These are phyloP conservation scores for Panagrolaimus sp. DNA, from an alignment of 1,140 invertebrate genomes.

Conservation along the genomic window DNA sequence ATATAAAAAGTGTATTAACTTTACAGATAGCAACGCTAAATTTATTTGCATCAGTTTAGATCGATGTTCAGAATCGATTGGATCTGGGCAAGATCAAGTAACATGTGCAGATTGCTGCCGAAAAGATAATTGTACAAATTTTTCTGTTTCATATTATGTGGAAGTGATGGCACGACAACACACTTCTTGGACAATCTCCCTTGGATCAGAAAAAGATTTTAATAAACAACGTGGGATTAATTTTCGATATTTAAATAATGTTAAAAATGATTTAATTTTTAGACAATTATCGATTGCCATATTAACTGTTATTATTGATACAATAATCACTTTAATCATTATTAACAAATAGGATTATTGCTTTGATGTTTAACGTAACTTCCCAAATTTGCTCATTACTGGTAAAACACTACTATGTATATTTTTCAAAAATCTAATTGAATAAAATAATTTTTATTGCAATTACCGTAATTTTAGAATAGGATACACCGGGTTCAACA, in stretches of 20 bases:
- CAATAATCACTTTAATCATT: too few species aligned
- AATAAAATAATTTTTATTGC: too few species aligned
- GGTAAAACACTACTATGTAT: too few species aligned
- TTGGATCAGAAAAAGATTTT: constrained; percentile 9
- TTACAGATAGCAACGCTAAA: constrained; percentile 21
- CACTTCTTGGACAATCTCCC: constrained; percentile 11
- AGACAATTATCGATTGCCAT: constrained; percentile 22
- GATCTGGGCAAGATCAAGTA: constrained; percentile 21
- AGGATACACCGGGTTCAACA: too few species aligned
- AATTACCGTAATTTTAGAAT: too few species aligned
- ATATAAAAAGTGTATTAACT: neutral
- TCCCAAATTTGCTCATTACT: too few species aligned
- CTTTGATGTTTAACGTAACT: too few species aligned
- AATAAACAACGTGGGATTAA: constrained; percentile 10
- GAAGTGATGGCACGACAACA: constrained; percentile 14
- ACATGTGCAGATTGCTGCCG: neutral
- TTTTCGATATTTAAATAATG: too few species aligned
- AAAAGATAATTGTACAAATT: neutral
- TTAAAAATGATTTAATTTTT: neutral
- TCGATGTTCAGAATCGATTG: constrained; percentile 16
- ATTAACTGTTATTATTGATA: too few species aligned
- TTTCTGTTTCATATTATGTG: constrained; percentile 9
- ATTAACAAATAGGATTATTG: too few species aligned
- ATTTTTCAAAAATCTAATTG: too few species aligned
- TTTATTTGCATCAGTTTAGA: constrained; percentile 22